Percentiles rank a stretch among this genome's conserved stretches.
phyloP scores from a whole-genome alignment of 2,888 invertebrate genomes.

The Adela reaumurella region DNA sequence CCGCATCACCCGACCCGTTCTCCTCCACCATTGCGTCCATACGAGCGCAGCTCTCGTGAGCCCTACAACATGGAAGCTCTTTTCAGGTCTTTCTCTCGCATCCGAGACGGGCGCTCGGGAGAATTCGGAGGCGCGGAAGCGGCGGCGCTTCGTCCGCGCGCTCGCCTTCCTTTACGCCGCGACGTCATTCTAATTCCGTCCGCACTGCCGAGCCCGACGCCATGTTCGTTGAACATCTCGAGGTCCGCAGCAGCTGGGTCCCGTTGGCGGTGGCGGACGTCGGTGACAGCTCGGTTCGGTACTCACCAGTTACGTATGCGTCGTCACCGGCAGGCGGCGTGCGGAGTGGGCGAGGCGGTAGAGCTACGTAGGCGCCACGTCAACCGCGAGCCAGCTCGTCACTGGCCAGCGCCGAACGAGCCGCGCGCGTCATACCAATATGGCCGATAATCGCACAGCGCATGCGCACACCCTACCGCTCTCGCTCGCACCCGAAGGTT shows the following conservation, averaged over 20 bases:
- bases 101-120: not conserved
- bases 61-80: constrained; percentile 63
- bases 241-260: constrained; percentile 5
- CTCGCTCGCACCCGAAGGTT: constrained; percentile 10
- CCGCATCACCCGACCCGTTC: constrained; percentile 62
- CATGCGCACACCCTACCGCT: constrained; percentile 28
- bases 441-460: constrained; percentile 56
- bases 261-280: constrained; percentile 19
- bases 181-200: constrained; percentile 1
- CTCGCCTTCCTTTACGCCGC: not conserved
- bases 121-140: not conserved
- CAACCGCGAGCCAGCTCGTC: constrained; percentile 84
- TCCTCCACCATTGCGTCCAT: constrained; percentile 94
- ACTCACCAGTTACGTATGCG: constrained; percentile 93
- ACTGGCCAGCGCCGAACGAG: constrained; percentile 73
- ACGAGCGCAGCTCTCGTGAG: constrained; percentile 35
- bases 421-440: constrained; percentile 74
- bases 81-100: not conserved
- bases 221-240: not conserved
- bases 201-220: not conserved
- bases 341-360: constrained; percentile 90
- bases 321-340: constrained; percentile 92
- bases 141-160: constrained; percentile 1
- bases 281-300: constrained; percentile 61
- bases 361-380: constrained; percentile 92